Evolutionary conservation across 1,140 invertebrate genomes (phyloP).

Genomic region (Panagrolaimus sp.): DNA sequence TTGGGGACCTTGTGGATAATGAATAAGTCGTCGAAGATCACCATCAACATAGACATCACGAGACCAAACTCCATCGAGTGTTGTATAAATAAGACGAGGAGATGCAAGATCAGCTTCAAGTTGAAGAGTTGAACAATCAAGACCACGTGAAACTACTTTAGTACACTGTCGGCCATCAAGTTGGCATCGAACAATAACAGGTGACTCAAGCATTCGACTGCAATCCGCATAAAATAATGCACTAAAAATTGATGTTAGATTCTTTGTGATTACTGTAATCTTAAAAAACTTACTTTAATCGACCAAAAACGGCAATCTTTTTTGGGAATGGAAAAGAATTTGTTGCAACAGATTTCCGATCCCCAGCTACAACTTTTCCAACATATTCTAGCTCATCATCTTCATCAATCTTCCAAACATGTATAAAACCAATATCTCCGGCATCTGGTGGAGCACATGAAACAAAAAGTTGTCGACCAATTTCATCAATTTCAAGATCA

Average conservation of each 20-base stretch:
- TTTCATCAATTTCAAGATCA: slow-evolving; percentile 18
- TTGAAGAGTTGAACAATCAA: slow-evolving; percentile 9
- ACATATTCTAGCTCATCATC: slow-evolving; percentile 17
- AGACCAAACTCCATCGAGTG: slow-evolving; percentile 18
- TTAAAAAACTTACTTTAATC: slow-evolving; percentile 17
- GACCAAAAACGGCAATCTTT: slow-evolving; percentile 18
- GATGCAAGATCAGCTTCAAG: slow-evolving; percentile 18
- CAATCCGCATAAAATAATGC: slow-evolving; percentile 19
- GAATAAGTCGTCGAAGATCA: slow-evolving; percentile 9
- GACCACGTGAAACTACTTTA: neutral
- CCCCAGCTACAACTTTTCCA: slow-evolving; percentile 22
- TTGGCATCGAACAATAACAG: slow-evolving; percentile 17
- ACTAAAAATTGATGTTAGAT: neutral
- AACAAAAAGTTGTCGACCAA: slow-evolving; percentile 22
- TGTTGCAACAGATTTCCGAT: slow-evolving; percentile 10
- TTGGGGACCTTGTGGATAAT: neutral
- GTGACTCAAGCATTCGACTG: slow-evolving; percentile 14
- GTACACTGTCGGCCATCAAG: slow-evolving; percentile 20
- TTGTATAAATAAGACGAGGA: slow-evolving; percentile 19
- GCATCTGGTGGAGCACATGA: slow-evolving; percentile 16
- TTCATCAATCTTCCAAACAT: slow-evolving; percentile 21
- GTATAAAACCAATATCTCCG: slow-evolving; percentile 12
- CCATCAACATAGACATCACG: slow-evolving; percentile 15
- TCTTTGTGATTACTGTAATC: neutral
- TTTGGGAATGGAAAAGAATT: slow-evolving; percentile 11